Evolutionary conservation across 1,140 invertebrate genomes (phyloP).

Genomic region (Piezodorus guildinii): DNA sequence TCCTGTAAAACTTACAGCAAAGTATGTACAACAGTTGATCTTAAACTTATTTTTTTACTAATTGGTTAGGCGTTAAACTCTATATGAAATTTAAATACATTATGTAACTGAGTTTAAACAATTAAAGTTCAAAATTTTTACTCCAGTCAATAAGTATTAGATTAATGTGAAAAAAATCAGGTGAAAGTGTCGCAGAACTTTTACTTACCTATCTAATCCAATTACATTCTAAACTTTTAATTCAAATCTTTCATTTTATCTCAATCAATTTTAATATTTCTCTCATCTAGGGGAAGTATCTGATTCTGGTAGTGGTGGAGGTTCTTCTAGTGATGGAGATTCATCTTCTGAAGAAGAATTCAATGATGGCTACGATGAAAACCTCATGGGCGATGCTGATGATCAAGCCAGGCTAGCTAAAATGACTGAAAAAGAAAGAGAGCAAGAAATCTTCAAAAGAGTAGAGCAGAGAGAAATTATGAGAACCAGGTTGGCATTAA

Average conservation of each 20-base stretch:
- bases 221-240: neutral
- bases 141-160: too few species aligned
- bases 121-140: too few species aligned
- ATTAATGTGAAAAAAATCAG: too few species aligned
- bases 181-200: too few species aligned
- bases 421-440: slow-evolving; percentile 93
- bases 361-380: slow-evolving; percentile 84
- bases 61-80: too few species aligned
- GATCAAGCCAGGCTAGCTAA: slow-evolving; percentile 77
- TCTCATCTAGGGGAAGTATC: slow-evolving; percentile 49
- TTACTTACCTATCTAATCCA: too few species aligned
- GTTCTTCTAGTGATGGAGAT: slow-evolving; percentile 31
- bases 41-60: too few species aligned
- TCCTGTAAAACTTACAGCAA: too few species aligned
- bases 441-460: slow-evolving; percentile 93
- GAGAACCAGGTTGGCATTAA: slow-evolving; percentile 70
- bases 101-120: too few species aligned
- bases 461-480: slow-evolving; percentile 87
- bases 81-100: too few species aligned
- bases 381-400: slow-evolving; percentile 93
- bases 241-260: too few species aligned
- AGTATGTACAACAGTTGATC: too few species aligned
- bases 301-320: slow-evolving; percentile 38
- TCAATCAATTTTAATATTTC: neutral
- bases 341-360: slow-evolving; percentile 53